phyloP scores from a whole-genome alignment of 2,888 invertebrate genomes.

The Rotaria magnacalcarata region DNA sequence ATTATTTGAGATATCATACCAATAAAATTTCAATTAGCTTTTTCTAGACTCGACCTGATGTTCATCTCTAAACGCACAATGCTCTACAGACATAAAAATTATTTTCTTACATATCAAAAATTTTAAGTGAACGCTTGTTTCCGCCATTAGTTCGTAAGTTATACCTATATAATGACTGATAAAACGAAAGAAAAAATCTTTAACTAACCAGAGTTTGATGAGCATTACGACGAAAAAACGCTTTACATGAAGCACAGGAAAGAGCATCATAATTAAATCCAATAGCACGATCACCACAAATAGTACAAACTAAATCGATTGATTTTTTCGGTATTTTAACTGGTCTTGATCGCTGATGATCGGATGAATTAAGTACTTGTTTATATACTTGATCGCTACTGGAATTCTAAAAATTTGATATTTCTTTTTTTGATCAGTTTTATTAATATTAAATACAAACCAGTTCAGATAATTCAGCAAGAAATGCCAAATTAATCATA shows the following conservation, averaged over 20 bases:
- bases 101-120: too few relatives aligned
- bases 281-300: conserved; percentile 8
- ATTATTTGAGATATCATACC: too few relatives aligned
- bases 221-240: not conserved
- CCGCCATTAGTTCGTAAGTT: too few relatives aligned
- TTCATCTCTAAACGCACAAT: too few relatives aligned
- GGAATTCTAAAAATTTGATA: not conserved
- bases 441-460: not conserved
- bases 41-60: too few relatives aligned
- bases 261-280: not conserved
- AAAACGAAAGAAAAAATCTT: not conserved
- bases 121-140: too few relatives aligned
- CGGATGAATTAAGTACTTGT: not conserved
- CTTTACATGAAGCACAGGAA: not conserved
- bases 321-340: not conserved
- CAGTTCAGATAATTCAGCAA: not conserved
- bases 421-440: not conserved
- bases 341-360: not conserved
- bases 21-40: too few relatives aligned
- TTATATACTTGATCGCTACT: not conserved
- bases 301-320: not conserved
- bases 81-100: too few relatives aligned
- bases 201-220: not conserved
- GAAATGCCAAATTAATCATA: not conserved
- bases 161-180: not conserved